Percentiles rank a stretch among this genome's conserved stretches.
These are phyloP conservation scores for Pyxicephalus adspersus DNA, from an alignment of 2,113 vertebrate species.

Conservation along the genomic window DNA sequence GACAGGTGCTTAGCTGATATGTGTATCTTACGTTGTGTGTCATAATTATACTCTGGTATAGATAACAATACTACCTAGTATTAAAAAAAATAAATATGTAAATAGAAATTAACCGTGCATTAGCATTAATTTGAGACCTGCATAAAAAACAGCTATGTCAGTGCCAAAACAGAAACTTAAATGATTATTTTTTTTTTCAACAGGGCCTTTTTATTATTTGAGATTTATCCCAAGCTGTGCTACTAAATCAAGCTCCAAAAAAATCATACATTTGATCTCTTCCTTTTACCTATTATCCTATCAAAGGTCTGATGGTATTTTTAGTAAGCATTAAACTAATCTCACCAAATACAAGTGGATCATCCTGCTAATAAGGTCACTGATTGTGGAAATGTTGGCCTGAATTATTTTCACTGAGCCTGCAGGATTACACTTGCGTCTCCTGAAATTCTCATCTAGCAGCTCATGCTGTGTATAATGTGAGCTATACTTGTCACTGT, in stretches of 20 bases:
- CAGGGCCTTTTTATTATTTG: too few species aligned
- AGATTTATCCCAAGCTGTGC: too few species aligned
- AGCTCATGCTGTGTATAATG: neutral
- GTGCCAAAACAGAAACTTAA: too few species aligned
- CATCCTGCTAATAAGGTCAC: constrained; percentile 40
- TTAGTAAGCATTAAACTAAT: constrained; percentile 29
- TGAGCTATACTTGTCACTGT: neutral
- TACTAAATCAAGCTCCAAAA: neutral
- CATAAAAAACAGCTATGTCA: too few species aligned
- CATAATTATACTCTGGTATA: too few species aligned
- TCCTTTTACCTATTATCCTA: constrained; percentile 25
- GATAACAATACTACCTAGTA: too few species aligned
- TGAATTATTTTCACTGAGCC: constrained; percentile 10
- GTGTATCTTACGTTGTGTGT: too few species aligned
- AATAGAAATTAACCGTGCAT: too few species aligned
- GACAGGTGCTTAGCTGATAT: too few species aligned
- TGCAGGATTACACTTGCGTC: constrained; percentile 12
- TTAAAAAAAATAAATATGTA: too few species aligned
- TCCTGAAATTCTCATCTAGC: constrained; percentile 6
- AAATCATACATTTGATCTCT: neutral
- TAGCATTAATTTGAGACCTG: too few species aligned
- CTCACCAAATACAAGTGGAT: constrained; percentile 26
- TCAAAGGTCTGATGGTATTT: constrained; percentile 20
- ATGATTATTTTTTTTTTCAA: too few species aligned
- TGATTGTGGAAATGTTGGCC: constrained; percentile 18